Conservation (phyloP, 2,113 vertebrate genomes). For the Misgurnus mizolepis region DNA sequence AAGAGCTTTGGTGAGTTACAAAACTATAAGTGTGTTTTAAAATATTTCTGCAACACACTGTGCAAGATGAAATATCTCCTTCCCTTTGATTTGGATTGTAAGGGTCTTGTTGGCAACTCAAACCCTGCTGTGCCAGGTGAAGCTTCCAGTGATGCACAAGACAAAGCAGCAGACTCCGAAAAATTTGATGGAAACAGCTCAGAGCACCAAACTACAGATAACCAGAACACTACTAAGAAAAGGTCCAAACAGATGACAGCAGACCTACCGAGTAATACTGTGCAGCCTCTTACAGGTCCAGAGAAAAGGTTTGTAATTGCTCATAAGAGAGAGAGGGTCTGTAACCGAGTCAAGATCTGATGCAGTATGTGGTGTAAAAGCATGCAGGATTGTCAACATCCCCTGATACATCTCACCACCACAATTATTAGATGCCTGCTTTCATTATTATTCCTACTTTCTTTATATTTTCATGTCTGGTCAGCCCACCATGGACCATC, state of each 20-base stretch:
- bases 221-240: background rate
- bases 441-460: background rate
- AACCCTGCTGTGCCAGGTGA: background rate
- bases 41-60: background rate
- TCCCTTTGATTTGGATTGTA: background rate
- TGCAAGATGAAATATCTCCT: background rate
- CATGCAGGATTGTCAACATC: background rate
- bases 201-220: background rate
- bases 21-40: background rate
- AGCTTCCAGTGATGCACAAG: background rate
- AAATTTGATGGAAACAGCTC: background rate
- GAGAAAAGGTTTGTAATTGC: slow-evolving; percentile 13
- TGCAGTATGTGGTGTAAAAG: too few species aligned
- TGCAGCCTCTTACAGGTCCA: background rate
- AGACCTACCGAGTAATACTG: background rate
- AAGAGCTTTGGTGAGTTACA: slow-evolving; percentile 37
- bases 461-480: slow-evolving; percentile 1
- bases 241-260: background rate
- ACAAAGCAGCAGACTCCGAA: background rate
- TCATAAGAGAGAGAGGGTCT: too few species aligned
- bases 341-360: background rate
- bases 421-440: background rate
- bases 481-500: slow-evolving; percentile 19
- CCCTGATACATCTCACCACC: background rate
- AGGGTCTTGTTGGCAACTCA: slow-evolving; percentile 2